These are phyloP conservation scores for Amaurobius ferox DNA, from an alignment of 2,888 invertebrate genomes.

Conservation along the genomic window DNA sequence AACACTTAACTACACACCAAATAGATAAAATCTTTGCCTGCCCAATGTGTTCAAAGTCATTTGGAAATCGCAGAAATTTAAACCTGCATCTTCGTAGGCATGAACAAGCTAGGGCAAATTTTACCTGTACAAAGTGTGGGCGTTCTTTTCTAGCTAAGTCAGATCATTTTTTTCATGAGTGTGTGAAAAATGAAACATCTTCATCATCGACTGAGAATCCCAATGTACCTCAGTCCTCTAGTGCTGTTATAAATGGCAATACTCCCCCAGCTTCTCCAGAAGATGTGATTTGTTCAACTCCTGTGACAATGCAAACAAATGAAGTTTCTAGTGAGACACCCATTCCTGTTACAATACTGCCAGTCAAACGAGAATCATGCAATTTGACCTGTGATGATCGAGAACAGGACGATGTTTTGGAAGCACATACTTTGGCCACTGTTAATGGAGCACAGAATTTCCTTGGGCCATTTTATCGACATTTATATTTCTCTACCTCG, in stretches of 20 bases:
- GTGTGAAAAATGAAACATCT: constrained; percentile 41
- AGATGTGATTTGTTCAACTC: constrained; percentile 13
- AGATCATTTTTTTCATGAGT: constrained; percentile 68
- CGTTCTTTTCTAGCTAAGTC: constrained; percentile 68
- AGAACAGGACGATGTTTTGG: constrained; percentile 23
- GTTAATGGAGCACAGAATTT: constrained; percentile 63
- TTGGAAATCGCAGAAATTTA: constrained; percentile 66
- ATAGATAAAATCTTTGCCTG: constrained; percentile 64
- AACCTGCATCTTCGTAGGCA: constrained; percentile 64
- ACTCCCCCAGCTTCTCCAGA: constrained; percentile 56
- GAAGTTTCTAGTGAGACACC: constrained; percentile 20
- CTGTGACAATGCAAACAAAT: constrained; percentile 29
- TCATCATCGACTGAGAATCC: constrained; percentile 17
- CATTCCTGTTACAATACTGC: constrained; percentile 28
- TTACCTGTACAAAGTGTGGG: constrained; percentile 68
- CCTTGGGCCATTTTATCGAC: constrained; percentile 66
- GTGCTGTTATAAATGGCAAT: constrained; percentile 33
- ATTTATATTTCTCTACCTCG: constrained; percentile 71
- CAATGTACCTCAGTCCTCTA: constrained; percentile 19
- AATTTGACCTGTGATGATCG: constrained; percentile 54
- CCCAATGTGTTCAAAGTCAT: constrained; percentile 68
- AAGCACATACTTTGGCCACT: constrained; percentile 15
- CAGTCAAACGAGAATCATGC: constrained; percentile 48
- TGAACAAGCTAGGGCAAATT: constrained; percentile 65
- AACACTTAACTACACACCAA: constrained; percentile 65